phyloP scores from a whole-genome alignment of 2,797 vertebrate species.

The Xerus rutilus region DNA sequence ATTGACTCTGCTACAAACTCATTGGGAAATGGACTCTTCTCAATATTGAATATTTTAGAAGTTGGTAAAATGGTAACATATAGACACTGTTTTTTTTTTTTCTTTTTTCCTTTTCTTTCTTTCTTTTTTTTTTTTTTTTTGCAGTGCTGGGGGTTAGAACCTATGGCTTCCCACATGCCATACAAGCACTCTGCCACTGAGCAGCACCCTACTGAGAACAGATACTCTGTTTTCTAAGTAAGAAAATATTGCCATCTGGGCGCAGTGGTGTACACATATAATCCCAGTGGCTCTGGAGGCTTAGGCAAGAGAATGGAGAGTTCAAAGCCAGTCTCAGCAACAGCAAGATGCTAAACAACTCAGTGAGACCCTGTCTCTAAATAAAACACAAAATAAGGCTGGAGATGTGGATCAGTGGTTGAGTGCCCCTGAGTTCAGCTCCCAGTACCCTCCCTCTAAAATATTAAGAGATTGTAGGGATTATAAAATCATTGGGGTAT shows the following conservation, averaged over 20 bases:
- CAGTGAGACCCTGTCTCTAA: too few species aligned
- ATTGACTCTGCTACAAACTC: neutral
- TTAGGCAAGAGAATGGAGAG: too few species aligned
- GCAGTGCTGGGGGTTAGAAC: neutral
- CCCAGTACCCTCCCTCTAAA: too few species aligned
- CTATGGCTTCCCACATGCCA: neutral
- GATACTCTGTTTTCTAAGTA: neutral
- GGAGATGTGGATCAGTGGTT: too few species aligned
- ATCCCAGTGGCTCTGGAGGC: too few species aligned
- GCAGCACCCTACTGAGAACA: neutral
- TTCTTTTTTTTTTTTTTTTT: neutral
- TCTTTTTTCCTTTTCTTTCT: too few species aligned
- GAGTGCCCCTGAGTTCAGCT: too few species aligned
- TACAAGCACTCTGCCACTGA: neutral
- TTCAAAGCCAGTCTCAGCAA: too few species aligned
- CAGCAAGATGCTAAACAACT: too few species aligned
- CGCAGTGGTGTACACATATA: too few species aligned
- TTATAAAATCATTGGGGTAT: neutral
- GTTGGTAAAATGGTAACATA: neutral
- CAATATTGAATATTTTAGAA: constrained; percentile 21
- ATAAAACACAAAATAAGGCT: too few species aligned
- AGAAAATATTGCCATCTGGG: neutral
- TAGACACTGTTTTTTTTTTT: neutral
- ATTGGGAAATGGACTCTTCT: neutral
- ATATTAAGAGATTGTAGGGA: neutral